A percentile compares a stretch with the other conserved stretches of the same genome.
phyloP scores from a whole-genome alignment of 2,888 invertebrate species.

The Lycia hirtaria region DNA sequence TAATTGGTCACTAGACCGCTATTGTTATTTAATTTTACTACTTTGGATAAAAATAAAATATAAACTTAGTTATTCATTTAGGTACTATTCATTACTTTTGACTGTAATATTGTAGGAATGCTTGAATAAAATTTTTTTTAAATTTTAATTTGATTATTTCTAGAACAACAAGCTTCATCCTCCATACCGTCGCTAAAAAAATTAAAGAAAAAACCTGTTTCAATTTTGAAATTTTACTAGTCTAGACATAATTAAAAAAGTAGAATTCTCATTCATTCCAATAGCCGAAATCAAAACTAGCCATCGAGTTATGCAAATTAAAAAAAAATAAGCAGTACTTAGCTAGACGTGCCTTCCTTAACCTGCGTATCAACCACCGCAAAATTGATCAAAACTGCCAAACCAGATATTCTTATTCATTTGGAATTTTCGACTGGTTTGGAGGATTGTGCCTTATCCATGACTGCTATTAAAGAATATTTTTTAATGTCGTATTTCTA shows the following conservation, averaged over 20 bases:
- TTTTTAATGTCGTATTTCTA: neutral
- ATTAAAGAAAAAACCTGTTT: neutral
- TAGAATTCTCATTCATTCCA: neutral
- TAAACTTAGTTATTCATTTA: no score
- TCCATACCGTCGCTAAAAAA: no score
- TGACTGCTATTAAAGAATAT: neutral
- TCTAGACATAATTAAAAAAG: neutral
- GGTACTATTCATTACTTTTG: no score
- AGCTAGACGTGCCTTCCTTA: slow-evolving; percentile 12
- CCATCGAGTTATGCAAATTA: slow-evolving; percentile 27
- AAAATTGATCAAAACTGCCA: slow-evolving; percentile 9
- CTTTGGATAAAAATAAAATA: no score
- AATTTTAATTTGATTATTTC: no score
- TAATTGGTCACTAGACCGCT: no score
- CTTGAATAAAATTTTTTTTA: no score
- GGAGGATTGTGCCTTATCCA: slow-evolving; percentile 1
- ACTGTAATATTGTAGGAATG: no score
- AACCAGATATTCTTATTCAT: slow-evolving; percentile 21
- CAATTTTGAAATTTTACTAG: neutral
- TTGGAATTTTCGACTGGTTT: slow-evolving; percentile 18
- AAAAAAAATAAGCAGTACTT: slow-evolving; percentile 14
- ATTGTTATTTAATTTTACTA: no score
- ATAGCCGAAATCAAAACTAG: neutral
- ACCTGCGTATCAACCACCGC: slow-evolving; percentile 11
- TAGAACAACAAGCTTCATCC: no score